Percentiles rank a stretch among this genome's conserved stretches.
phyloP scores from a whole-genome alignment of 2,797 vertebrate species.

The Phataginus tricuspis region DNA sequence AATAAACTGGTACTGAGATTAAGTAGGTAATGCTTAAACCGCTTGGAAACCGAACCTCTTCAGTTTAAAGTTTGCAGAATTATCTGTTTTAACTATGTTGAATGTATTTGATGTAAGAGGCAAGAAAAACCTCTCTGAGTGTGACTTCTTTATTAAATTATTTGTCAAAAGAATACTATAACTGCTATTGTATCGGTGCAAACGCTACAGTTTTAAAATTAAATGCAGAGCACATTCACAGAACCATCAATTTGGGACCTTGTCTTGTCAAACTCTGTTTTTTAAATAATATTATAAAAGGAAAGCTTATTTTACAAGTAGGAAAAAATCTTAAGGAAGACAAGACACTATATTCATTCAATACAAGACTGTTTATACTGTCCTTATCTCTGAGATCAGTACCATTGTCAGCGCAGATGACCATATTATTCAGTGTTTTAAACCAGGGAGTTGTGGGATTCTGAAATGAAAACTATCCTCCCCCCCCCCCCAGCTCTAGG shows the following conservation, averaged over 20 bases:
- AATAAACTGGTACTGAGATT: neutral
- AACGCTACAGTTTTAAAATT: neutral
- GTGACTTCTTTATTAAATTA: slow-evolving; percentile 49
- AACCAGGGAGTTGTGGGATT: neutral
- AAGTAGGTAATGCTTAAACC: neutral
- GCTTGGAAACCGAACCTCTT: neutral
- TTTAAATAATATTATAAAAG: slow-evolving; percentile 14
- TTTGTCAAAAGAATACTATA: slow-evolving; percentile 36
- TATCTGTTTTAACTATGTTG: slow-evolving; percentile 19
- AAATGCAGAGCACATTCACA: neutral
- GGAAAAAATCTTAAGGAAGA: slow-evolving; percentile 31
- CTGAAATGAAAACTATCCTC: neutral
- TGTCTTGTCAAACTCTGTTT: slow-evolving; percentile 3
- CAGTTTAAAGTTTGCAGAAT: neutral
- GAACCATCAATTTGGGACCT: neutral
- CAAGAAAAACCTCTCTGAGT: slow-evolving; percentile 26
- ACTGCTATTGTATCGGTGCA: neutral
- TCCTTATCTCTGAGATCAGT: neutral
- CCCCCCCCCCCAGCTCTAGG: neutral
- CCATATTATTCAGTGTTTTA: neutral
- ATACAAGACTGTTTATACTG: neutral
- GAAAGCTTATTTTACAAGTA: neutral
- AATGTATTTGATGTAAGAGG: neutral
- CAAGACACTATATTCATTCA: neutral
- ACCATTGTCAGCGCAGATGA: neutral